Base-by-base conservation (phyloP, 2,113 vertebrate genomes). In the Ceratotherium simum region DNA sequence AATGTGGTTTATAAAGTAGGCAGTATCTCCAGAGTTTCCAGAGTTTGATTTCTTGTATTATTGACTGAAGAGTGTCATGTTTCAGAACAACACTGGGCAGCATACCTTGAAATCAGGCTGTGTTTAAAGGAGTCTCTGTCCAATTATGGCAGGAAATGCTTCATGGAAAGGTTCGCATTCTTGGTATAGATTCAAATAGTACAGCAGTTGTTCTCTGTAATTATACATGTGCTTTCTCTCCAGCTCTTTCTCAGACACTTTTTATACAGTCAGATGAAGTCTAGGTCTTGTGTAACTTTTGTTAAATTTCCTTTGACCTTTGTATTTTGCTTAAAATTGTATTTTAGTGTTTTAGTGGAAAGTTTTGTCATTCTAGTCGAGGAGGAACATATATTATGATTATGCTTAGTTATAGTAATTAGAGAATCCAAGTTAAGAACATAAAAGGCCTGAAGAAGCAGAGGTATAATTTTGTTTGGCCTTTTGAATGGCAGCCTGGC, bases 21-120 rank as follows among this genome's bases (percentile, higher is more conserved):
- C 97, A 98, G 96, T 98, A 84, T 98, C 98, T 99, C 99, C 99
- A 98, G 96, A 98, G 98, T 99, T 99, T 99, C 99, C 99, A 99
- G 95, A 97, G 97, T 98, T 98, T 97, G 97, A 85, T 2, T 98
- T 99, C 96, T 98, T 97, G 67, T 72, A 80, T 95, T 98, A 94
- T 98, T 98, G 97, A 97, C 96, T 98, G 97, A 98, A 98, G 91
- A 97, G 39, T 97, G 16, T 86, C 97, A 73, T 16, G 76, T 91
- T 95, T 98, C 97, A 98, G 98, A 99, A 98, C 98, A 99, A 98
- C 98, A 94, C 48, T 21, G 51, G 95, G 73, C 97, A 92, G 95
- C 90, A 33, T 97, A 97, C 98, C 98, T 98, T 98, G 98, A 99
- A 98, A 97, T 98, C 91, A 90, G 96, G 78, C 95, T 98, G 87